Evolutionary conservation across 2,113 vertebrate species (phyloP).

Genomic region (Cygnus atratus): DNA sequence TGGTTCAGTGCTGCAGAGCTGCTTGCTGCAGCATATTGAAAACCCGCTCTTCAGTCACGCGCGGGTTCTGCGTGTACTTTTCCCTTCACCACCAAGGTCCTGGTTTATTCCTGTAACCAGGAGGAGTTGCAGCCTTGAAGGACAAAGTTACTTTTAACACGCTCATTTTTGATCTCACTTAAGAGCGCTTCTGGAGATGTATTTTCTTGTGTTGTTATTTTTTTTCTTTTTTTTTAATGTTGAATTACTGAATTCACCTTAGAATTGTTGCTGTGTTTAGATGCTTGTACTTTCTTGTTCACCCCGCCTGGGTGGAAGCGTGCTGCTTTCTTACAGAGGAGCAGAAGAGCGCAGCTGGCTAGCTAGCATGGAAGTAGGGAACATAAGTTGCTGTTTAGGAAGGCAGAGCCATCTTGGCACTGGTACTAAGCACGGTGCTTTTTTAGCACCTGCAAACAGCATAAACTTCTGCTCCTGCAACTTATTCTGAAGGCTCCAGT

Average conservation of each 20-base stretch:
- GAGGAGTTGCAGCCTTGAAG: background rate
- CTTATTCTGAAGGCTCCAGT: background rate
- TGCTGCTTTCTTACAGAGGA: background rate
- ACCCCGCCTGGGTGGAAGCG: background rate
- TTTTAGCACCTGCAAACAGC: background rate
- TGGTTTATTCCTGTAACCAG: background rate
- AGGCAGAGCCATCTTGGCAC: background rate
- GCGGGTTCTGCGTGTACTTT: background rate
- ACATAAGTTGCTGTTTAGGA: background rate
- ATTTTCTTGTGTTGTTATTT: too few species aligned
- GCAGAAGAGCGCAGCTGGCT: background rate
- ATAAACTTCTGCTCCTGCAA: background rate
- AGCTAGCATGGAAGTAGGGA: background rate
- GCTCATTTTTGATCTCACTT: background rate
- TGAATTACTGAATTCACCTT: background rate
- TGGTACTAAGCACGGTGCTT: accelerated
- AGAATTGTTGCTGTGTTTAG: background rate
- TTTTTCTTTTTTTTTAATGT: background rate
- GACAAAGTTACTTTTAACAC: background rate
- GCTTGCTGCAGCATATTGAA: background rate
- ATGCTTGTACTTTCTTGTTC: background rate
- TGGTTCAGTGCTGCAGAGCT: background rate
- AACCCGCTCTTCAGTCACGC: background rate
- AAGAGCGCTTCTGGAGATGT: background rate
- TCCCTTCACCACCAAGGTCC: background rate